A percentile compares a stretch with the other conserved stretches of the same genome.
These are phyloP conservation scores for Otus scops DNA, from an alignment of 2,797 vertebrate genomes.

Conservation along the genomic window DNA sequence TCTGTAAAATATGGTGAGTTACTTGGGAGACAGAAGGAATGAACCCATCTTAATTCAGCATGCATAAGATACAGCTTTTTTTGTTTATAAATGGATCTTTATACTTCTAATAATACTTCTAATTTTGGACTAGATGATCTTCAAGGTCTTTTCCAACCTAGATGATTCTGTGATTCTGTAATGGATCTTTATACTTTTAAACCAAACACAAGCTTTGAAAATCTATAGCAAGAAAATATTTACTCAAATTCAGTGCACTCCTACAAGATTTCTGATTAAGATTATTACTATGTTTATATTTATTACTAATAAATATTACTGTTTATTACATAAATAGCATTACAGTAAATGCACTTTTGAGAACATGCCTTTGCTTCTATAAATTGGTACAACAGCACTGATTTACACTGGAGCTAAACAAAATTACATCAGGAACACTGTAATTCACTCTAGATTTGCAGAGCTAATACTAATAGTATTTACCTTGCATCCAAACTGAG, in stretches of 20 bases:
- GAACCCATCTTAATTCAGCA: background rate
- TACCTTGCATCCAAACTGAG: background rate
- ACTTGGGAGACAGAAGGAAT: background rate
- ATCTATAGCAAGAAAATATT: background rate
- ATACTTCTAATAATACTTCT: background rate
- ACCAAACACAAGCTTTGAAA: background rate
- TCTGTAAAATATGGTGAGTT: background rate
- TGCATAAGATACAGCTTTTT: rapidly evolving
- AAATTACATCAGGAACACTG: background rate
- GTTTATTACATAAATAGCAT: background rate
- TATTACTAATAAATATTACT: background rate
- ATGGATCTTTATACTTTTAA: background rate
- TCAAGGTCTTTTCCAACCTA: too few relatives aligned
- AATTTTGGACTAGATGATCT: too few relatives aligned
- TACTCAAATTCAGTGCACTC: background rate
- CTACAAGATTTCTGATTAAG: background rate
- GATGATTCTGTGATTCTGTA: too few relatives aligned
- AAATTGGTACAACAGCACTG: background rate
- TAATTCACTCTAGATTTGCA: background rate
- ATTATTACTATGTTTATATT: background rate
- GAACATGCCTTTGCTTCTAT: background rate
- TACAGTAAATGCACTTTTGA: background rate
- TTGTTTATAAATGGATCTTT: background rate
- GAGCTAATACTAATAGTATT: background rate
- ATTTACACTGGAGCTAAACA: background rate